phyloP scores from a whole-genome alignment of 2,888 invertebrate species.

The Elysia crispata region DNA sequence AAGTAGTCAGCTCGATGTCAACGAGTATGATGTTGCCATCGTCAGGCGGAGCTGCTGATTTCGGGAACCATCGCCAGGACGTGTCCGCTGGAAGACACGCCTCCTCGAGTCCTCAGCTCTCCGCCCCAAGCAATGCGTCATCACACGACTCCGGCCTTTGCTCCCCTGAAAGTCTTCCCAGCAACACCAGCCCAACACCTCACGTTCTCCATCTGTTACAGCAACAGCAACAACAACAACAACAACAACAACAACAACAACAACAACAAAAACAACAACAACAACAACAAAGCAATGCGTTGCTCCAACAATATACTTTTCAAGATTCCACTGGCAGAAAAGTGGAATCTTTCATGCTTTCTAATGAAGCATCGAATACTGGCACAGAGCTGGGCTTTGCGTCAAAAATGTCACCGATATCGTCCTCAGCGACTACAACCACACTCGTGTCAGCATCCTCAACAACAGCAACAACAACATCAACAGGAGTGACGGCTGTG shows the following conservation, averaged over 20 bases:
- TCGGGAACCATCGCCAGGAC: background rate
- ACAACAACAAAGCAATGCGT: background rate
- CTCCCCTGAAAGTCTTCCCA: slow-evolving; percentile 56
- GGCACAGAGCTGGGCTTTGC: slow-evolving; percentile 5
- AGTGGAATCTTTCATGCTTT: background rate
- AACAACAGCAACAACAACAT: background rate
- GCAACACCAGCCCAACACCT: slow-evolving; percentile 54
- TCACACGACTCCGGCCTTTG: slow-evolving; percentile 55
- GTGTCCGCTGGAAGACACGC: background rate
- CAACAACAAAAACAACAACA: background rate
- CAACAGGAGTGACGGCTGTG: background rate
- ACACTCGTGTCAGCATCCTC: background rate
- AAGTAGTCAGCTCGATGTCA: background rate
- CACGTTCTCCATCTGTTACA: background rate
- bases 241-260: background rate
- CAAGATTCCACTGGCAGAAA: too few relatives aligned
- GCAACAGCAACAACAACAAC: background rate
- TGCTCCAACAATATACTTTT: background rate
- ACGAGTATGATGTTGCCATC: too few relatives aligned
- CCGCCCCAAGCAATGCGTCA: slow-evolving; percentile 52
- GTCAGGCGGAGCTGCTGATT: too few relatives aligned
- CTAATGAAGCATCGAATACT: background rate
- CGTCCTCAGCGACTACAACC: background rate
- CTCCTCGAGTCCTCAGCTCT: slow-evolving; percentile 51
- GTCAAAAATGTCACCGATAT: background rate